Conservation (phyloP, 2,888 invertebrate species). For the Podabrus alpinus region DNA sequence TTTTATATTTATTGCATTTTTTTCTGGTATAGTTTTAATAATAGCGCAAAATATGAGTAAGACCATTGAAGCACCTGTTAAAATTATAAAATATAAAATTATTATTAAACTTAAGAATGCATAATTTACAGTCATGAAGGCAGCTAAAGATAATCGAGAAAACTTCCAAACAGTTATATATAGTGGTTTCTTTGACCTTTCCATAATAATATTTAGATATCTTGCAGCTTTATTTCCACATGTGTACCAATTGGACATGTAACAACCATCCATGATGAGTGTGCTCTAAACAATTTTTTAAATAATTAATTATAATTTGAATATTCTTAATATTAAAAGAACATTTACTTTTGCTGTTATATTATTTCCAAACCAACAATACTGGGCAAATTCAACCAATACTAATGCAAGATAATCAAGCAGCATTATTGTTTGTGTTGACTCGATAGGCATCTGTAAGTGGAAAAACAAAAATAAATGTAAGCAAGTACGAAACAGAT, state of each 20-base stretch:
- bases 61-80: constrained; percentile 23
- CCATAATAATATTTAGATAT: constrained; percentile 31
- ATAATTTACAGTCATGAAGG: constrained; percentile 16
- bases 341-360: constrained; percentile 27
- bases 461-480: background rate
- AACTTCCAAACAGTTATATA: constrained; percentile 15
- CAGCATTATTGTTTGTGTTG: constrained; percentile 14
- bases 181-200: constrained; percentile 28
- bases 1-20: background rate
- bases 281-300: constrained; percentile 20
- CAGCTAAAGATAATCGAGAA: constrained; percentile 11
- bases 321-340: background rate
- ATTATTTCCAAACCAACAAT: constrained; percentile 32
- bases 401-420: constrained; percentile 11
- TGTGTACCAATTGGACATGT: constrained; percentile 26
- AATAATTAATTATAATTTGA: background rate
- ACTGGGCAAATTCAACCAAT: constrained; percentile 22
- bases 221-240: constrained; percentile 10
- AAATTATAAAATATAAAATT: background rate
- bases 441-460: background rate
- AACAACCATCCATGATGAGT: constrained; percentile 28
- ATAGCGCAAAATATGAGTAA: constrained; percentile 22
- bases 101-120: background rate
- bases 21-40: constrained; percentile 18
- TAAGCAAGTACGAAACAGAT: background rate